Conservation (phyloP, 2,113 vertebrate genomes). For the Elanus axillaris region DNA sequence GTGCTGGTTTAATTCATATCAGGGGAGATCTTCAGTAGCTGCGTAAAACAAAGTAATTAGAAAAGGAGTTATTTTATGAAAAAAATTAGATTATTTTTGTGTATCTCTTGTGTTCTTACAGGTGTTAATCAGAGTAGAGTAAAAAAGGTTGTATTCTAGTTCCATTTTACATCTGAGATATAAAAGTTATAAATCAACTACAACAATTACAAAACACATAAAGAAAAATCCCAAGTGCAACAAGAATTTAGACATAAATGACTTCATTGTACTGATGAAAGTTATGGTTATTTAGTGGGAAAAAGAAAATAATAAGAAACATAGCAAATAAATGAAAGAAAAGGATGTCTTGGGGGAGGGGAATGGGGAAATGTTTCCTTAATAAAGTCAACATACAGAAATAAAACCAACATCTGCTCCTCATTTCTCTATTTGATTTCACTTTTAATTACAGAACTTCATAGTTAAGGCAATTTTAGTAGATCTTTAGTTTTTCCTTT, state of each 20-base stretch:
- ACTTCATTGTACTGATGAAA: constrained; percentile 2
- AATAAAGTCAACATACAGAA: constrained; percentile 50
- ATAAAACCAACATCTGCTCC: constrained; percentile 54
- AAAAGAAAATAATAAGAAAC: constrained; percentile 30
- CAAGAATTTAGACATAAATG: constrained; percentile 46
- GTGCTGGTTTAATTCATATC: constrained; percentile 84
- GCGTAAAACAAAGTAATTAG: constrained; percentile 72
- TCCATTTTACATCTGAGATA: constrained; percentile 35
- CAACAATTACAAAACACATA: constrained; percentile 31
- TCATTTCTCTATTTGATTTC: constrained; percentile 40
- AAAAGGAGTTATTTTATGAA: constrained; percentile 43
- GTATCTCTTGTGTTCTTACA: constrained; percentile 49
- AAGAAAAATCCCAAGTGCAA: constrained; percentile 46
- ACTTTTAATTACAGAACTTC: constrained; percentile 59
- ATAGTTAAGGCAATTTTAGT: not conserved
- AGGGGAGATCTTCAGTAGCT: constrained; percentile 79
- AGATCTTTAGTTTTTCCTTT: not conserved
- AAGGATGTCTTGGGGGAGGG: constrained; percentile 16
- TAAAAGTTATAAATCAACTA: constrained; percentile 52
- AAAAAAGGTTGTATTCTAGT: constrained; percentile 33
- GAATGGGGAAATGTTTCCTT: constrained; percentile 47
- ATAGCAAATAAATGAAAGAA: constrained; percentile 25
- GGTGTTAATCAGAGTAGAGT: constrained; percentile 37
- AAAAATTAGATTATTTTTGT: constrained; percentile 41
- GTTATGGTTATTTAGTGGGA: constrained; percentile 17